These are phyloP conservation scores for Cotesia congregata DNA, from an alignment of 2,888 invertebrate species.

Conservation along the genomic window DNA sequence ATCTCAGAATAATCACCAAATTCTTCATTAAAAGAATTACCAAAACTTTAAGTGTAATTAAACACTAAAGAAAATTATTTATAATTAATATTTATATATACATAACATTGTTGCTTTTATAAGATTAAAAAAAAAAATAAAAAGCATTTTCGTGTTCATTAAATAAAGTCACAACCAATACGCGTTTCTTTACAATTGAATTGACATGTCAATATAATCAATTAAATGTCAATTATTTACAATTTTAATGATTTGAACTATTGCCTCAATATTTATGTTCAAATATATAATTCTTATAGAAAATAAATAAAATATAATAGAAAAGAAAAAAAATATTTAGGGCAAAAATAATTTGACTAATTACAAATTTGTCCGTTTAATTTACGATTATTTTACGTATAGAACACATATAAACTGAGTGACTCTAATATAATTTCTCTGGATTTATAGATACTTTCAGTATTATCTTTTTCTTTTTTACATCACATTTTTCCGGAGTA, in stretches of 20 bases:
- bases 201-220: background rate
- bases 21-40: constrained; percentile 35
- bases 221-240: background rate
- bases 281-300: constrained; percentile 3
- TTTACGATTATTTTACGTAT: background rate
- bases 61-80: background rate
- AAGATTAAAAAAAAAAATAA: constrained; percentile 19
- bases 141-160: constrained; percentile 16
- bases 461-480: constrained; percentile 21
- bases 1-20: constrained; percentile 23
- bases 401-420: background rate
- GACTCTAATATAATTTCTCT: constrained; percentile 16
- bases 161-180: constrained; percentile 67
- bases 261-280: constrained; percentile 18
- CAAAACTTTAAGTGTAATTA: background rate
- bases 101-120: constrained; percentile 37
- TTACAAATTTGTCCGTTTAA: constrained; percentile 1
- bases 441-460: constrained; percentile 29
- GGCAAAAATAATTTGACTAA: background rate
- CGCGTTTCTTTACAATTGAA: constrained; percentile 50
- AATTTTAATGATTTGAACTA: background rate
- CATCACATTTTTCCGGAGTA: constrained; percentile 5
- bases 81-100: constrained; percentile 54
- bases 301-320: constrained; percentile 13
- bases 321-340: background rate